Percentiles rank a stretch among this genome's conserved stretches.
phyloP scores from a whole-genome alignment of 1,140 invertebrate genomes.

The Drosophila micromelanica region DNA sequence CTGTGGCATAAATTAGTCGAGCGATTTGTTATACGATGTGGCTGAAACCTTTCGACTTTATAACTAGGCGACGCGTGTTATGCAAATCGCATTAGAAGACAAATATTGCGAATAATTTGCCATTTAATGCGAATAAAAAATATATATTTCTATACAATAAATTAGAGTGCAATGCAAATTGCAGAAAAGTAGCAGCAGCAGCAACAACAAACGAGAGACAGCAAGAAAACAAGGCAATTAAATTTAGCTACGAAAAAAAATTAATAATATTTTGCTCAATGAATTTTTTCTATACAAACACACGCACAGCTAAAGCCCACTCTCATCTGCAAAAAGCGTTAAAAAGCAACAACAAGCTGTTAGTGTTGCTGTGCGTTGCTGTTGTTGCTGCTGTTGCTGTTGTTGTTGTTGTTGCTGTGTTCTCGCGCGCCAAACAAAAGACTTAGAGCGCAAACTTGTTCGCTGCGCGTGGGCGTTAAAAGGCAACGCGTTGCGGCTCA shows the following conservation, averaged over 20 bases:
- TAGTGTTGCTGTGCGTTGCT: slow-evolving; percentile 18
- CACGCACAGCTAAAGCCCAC: slow-evolving; percentile 27
- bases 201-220: slow-evolving; percentile 37
- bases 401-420: slow-evolving; percentile 12
- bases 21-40: slow-evolving; percentile 30
- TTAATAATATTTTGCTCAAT: slow-evolving; percentile 57
- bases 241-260: slow-evolving; percentile 31
- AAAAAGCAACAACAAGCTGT: slow-evolving; percentile 36
- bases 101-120: slow-evolving; percentile 80
- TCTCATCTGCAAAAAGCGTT: slow-evolving; percentile 48
- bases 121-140: slow-evolving; percentile 66
- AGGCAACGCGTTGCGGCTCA: slow-evolving; percentile 62
- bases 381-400: slow-evolving; percentile 27
- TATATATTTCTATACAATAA: slow-evolving; percentile 48
- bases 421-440: slow-evolving; percentile 76
- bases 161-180: slow-evolving; percentile 73
- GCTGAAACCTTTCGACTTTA: slow-evolving; percentile 37
- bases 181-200: slow-evolving; percentile 33
- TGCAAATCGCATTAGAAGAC: slow-evolving; percentile 67
- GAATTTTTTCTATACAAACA: slow-evolving; percentile 53
- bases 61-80: slow-evolving; percentile 52
- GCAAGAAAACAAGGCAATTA: slow-evolving; percentile 59
- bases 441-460: slow-evolving; percentile 78
- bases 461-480: slow-evolving; percentile 72
- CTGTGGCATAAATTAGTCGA: slow-evolving; percentile 68